Base-by-base conservation (phyloP, 2,797 vertebrate species). In the Tragelaphus eurycerus region DNA sequence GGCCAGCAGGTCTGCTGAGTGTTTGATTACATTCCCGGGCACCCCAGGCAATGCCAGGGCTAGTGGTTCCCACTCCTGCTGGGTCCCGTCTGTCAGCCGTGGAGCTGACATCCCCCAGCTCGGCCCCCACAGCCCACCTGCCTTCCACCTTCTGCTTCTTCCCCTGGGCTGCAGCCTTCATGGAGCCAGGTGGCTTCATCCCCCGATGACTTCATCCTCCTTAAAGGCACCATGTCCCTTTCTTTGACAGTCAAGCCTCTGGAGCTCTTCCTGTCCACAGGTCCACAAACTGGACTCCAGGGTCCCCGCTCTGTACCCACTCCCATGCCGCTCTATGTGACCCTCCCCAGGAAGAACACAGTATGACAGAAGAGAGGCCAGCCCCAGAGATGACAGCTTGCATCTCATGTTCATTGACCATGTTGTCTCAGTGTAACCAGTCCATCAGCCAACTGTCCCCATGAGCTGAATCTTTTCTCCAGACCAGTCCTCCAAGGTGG, bases 201-300 rank as follows among this genome's bases (percentile, higher is more conserved):
- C 89, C 94, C 43, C 93, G 23, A 98, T 99, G 98, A 99, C 97
- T 98, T 99, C 98, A 99, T 98, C 97, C 78, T 96, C 97, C 98
- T 99, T 98, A 98, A 99, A 98, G 98, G 98, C 57, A 97, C 96
- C 96, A 60, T 46, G 92, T 96, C 97, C 87, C 98, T 97, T 97
- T 86, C 98, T 97, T 97, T 96, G 96, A 93, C 90, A 96, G 50
- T 38, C 12, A 7, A 43, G 60, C 48, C 76, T 55, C 57, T 54
- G 50, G 46, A 76, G 25, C 29, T 89, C 74, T 78, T 88, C 54
- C 62, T 43, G n/a, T 64, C 38, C 12, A 48, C 19, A 54, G 54
- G 60, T 21, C n/a, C 76, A 84, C 10, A 54, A 57, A n/a, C 60
- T 38, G 85, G 59, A 76, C 48, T 52, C 7, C 19, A 21, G 43